phyloP scores from a whole-genome alignment of 1,140 invertebrate genomes.

The Drosophila seguyi region DNA sequence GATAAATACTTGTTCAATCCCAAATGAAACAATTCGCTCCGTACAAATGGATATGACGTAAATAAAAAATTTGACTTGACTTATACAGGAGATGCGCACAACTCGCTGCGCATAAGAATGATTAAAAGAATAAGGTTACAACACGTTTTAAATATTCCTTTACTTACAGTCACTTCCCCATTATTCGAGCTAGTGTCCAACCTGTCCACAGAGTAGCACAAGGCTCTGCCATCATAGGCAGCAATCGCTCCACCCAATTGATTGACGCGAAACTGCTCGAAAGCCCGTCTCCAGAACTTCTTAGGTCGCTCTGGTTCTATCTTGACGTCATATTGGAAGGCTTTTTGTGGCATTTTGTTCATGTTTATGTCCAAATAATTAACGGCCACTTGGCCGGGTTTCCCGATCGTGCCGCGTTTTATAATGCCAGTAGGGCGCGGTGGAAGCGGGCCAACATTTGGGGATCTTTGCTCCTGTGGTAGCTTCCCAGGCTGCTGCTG shows the following conservation, averaged over 20 bases:
- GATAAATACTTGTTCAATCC: neutral
- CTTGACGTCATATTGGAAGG: conserved; percentile 87
- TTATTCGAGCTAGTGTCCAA: conserved; percentile 17
- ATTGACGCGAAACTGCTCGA: conserved; percentile 61
- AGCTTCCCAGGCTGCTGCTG: neutral
- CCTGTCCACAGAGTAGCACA: conserved; percentile 58
- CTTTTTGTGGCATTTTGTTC: conserved; percentile 78
- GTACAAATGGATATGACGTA: no score
- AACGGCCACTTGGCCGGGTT: conserved; percentile 85
- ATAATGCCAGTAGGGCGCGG: conserved; percentile 27
- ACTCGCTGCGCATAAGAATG: no score
- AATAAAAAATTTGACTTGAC: no score
- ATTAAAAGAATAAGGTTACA: neutral
- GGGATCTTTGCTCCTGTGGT: neutral
- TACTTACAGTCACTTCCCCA: conserved; percentile 59
- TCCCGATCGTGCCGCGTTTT: conserved; percentile 85
- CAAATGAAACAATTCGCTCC: neutral
- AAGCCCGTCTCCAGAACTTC: conserved; percentile 83
- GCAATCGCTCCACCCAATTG: conserved; percentile 80
- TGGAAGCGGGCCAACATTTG: neutral
- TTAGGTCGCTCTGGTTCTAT: conserved; percentile 86
- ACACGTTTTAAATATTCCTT: neutral
- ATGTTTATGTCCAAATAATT: conserved; percentile 88
- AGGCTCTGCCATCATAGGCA: conserved; percentile 90
- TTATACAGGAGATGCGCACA: no score